Percentiles rank a stretch among this genome's conserved stretches.
Conservation (phyloP, 2,797 vertebrate species). For the Acipenser transmontanus region DNA sequence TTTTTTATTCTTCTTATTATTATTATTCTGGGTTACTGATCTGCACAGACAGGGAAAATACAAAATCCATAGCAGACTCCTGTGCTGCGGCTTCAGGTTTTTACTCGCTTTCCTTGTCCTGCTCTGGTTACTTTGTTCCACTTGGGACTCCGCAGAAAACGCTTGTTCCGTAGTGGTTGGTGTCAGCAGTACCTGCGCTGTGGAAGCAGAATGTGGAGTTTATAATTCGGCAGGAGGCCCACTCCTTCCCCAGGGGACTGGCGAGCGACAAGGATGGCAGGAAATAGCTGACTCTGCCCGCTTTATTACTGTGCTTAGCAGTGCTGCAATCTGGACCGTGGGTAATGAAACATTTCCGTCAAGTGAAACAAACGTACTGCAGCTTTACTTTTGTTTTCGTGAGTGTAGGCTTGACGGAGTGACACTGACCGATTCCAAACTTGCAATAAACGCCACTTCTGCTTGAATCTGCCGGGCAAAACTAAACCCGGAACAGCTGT, state of each 20-base stretch:
- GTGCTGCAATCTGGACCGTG: slow-evolving; percentile 31
- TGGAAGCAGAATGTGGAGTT: slow-evolving; percentile 33
- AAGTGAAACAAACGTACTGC: slow-evolving; percentile 27
- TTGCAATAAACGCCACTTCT: too few relatives aligned
- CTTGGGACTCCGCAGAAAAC: slow-evolving; percentile 24
- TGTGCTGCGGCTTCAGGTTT: slow-evolving; percentile 26
- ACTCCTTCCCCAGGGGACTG: slow-evolving; percentile 35
- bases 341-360: slow-evolving; percentile 41
- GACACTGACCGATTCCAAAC: too few relatives aligned
- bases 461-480: too few relatives aligned
- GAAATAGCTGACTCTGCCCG: slow-evolving; percentile 48
- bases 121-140: slow-evolving; percentile 33
- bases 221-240: slow-evolving; percentile 40
- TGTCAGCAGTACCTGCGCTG: slow-evolving; percentile 27
- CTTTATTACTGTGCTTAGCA: slow-evolving; percentile 47
- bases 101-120: slow-evolving; percentile 44
- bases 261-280: slow-evolving; percentile 44
- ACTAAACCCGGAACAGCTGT: too few relatives aligned
- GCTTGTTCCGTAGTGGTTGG: slow-evolving; percentile 5
- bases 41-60: slow-evolving; percentile 1
- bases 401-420: too few relatives aligned
- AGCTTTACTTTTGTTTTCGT: slow-evolving; percentile 17
- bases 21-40: too few relatives aligned
- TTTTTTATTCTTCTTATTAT: too few relatives aligned
- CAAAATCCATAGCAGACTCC: slow-evolving; percentile 9